A percentile compares a stretch with the other conserved stretches of the same genome.
phyloP scores from a whole-genome alignment of 2,888 invertebrate species.

The Parnassius mnemosyne region DNA sequence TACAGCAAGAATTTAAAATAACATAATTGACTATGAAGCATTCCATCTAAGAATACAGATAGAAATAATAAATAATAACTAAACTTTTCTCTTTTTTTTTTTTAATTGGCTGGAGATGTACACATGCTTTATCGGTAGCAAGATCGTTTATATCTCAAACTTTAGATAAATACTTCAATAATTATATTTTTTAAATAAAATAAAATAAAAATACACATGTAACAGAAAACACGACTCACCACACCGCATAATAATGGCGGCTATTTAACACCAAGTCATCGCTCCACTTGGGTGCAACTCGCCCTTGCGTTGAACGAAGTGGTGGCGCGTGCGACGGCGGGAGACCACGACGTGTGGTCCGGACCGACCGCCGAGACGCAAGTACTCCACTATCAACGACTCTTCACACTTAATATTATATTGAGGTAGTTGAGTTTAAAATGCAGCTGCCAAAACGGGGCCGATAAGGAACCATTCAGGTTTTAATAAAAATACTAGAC shows the following conservation, averaged over 20 bases:
- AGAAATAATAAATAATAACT: too few relatives aligned
- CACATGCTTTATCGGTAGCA: too few relatives aligned
- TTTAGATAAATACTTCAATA: too few relatives aligned
- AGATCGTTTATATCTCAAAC: too few relatives aligned
- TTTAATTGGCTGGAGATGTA: too few relatives aligned
- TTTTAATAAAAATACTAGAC: neutral
- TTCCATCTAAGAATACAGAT: too few relatives aligned
- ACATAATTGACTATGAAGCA: too few relatives aligned
- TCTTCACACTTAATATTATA: constrained; percentile 35
- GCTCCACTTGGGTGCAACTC: constrained; percentile 1
- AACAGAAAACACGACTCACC: neutral
- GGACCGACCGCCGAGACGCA: constrained; percentile 42
- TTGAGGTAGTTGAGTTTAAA: constrained; percentile 2
- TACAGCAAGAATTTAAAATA: too few relatives aligned
- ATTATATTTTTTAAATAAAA: too few relatives aligned
- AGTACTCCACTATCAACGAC: constrained; percentile 37
- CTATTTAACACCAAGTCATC: constrained; percentile 1
- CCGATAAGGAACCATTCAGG: neutral
- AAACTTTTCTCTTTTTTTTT: too few relatives aligned
- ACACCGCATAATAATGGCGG: neutral
- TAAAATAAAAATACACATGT: neutral
- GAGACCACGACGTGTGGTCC: constrained; percentile 45
- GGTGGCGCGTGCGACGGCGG: constrained; percentile 45
- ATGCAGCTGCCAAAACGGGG: constrained; percentile 14
- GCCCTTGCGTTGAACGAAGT: constrained; percentile 21